Conservation (phyloP, 2,797 vertebrate genomes). For the Monodelphis domestica region DNA sequence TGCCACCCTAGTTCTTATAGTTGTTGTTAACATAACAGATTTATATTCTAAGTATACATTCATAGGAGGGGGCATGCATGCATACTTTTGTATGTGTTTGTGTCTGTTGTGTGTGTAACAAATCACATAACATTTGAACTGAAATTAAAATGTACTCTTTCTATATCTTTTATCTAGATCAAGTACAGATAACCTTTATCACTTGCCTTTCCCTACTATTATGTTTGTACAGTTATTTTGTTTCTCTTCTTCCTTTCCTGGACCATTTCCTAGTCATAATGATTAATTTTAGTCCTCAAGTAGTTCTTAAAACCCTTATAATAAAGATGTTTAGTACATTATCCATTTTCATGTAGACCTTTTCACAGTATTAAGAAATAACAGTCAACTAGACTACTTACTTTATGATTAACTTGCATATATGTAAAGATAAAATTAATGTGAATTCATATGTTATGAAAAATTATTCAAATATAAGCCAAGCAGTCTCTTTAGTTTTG, state of each 20-base stretch:
- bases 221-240: not conserved
- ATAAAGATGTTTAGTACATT: not conserved
- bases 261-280: not conserved
- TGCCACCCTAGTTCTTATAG: conserved; percentile 15
- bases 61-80: not conserved
- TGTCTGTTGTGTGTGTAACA: not conserved
- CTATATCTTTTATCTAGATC: not conserved
- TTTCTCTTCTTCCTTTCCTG: not conserved
- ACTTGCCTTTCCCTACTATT: not conserved
- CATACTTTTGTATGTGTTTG: too few species aligned
- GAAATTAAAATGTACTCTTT: not conserved
- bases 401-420: not conserved
- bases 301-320: not conserved
- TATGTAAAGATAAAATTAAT: not conserved
- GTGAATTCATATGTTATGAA: not conserved
- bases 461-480: not conserved
- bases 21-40: conserved; percentile 59
- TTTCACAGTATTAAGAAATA: fast-evolving
- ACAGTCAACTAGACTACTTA: too few species aligned
- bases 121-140: not conserved
- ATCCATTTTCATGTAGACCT: not conserved
- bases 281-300: not conserved
- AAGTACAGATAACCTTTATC: not conserved
- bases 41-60: conserved; percentile 16
- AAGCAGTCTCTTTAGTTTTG: not conserved